Conservation (phyloP, 2,113 vertebrate genomes). For the Bostrychus sinensis region DNA sequence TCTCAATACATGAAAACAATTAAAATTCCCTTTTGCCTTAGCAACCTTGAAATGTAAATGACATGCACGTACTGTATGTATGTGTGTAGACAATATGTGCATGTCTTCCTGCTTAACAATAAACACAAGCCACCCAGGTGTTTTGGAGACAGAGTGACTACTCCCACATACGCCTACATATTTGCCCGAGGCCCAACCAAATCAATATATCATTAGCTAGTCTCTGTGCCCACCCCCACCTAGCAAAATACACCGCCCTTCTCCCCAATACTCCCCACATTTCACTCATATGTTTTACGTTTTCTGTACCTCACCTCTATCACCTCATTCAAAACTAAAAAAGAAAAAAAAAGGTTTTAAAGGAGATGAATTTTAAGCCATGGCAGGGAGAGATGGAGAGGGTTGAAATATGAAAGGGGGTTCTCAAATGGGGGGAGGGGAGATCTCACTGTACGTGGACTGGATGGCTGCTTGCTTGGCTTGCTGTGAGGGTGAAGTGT, state of each 20-base stretch:
- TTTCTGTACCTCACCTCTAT: constrained; percentile 37
- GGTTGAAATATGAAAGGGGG: constrained; percentile 25
- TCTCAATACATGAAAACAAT: constrained; percentile 27
- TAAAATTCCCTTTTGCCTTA: constrained; percentile 17
- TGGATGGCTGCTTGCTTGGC: constrained; percentile 33
- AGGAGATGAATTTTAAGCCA: constrained; percentile 30
- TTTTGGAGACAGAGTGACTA: constrained; percentile 49
- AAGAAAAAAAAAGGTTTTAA: constrained; percentile 34
- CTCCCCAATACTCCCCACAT: constrained; percentile 31
- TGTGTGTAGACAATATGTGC: background rate
- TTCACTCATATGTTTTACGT: constrained; percentile 56
- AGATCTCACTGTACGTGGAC: constrained; percentile 3
- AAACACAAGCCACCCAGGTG: constrained; percentile 59
- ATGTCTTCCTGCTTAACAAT: constrained; percentile 9
- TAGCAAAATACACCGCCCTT: constrained; percentile 14
- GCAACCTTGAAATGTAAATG: background rate
- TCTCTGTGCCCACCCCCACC: constrained; percentile 41
- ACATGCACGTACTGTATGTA: background rate
- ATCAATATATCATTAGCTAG: constrained; percentile 79
- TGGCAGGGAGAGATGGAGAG: constrained; percentile 33
- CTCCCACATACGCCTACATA: constrained; percentile 58
- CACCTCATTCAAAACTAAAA: constrained; percentile 9
- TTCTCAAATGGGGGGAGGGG: constrained; percentile 58
- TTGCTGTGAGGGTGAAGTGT: constrained; percentile 67
- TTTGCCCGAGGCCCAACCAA: constrained; percentile 59